phyloP scores from a whole-genome alignment of 2,113 vertebrate genomes.

The Patagioenas fasciata region DNA sequence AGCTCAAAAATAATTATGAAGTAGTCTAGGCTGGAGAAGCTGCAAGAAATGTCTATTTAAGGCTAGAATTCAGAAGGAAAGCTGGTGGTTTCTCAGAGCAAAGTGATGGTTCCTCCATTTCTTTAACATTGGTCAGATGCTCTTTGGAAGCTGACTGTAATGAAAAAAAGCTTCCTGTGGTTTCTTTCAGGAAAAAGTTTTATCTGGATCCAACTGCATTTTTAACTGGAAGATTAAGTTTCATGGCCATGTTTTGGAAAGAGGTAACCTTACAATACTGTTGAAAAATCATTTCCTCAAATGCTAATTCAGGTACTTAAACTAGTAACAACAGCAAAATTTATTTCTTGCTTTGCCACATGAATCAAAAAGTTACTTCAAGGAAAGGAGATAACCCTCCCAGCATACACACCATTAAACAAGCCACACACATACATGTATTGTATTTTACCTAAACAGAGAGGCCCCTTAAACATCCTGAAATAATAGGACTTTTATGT shows the following conservation, averaged over 20 bases:
- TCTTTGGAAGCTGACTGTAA: not conserved
- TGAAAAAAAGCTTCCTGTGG: not conserved
- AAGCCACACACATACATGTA: not conserved
- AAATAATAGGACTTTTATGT: not conserved
- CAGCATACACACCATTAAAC: not conserved
- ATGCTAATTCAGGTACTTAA: not conserved
- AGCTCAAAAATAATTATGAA: not conserved
- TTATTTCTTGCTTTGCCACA: not conserved
- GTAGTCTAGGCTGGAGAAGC: not conserved
- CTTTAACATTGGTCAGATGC: not conserved
- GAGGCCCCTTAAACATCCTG: not conserved
- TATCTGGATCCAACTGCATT: not conserved
- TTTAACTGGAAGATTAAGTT: not conserved
- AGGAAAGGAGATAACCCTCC: not conserved
- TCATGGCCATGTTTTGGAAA: not conserved
- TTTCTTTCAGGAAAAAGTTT: not conserved
- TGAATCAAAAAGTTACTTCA: constrained; percentile 4
- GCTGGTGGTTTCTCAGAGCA: not conserved
- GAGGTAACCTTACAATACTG: not conserved
- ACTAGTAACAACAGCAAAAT: not conserved
- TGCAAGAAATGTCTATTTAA: not conserved
- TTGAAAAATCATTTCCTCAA: constrained; percentile 17
- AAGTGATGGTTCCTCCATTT: not conserved
- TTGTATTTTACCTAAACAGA: not conserved
- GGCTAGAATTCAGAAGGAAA: not conserved